Conservation (phyloP, 2,113 vertebrate genomes). For the Actenoides hombroni region DNA sequence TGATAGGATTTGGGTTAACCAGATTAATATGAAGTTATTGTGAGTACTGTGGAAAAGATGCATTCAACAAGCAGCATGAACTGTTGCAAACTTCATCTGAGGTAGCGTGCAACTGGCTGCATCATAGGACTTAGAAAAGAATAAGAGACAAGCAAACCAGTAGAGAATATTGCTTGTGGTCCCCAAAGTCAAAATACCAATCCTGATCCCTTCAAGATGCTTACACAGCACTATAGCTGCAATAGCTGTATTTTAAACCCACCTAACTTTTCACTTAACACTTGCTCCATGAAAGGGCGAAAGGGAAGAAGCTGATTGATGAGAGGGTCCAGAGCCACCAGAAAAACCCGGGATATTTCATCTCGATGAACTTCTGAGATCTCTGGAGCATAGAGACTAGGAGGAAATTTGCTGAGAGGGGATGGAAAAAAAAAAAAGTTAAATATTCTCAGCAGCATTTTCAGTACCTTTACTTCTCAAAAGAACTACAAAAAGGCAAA, state of each 20-base stretch:
- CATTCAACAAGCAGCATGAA: background rate
- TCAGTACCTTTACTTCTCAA: background rate
- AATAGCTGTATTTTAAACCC: slow-evolving; percentile 23
- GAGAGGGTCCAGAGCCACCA: slow-evolving; percentile 85
- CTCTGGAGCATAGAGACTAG: slow-evolving; percentile 77
- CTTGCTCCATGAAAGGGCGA: slow-evolving; percentile 80
- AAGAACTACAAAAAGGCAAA: background rate
- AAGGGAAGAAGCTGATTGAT: slow-evolving; percentile 83
- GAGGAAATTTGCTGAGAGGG: slow-evolving; percentile 84
- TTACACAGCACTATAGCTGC: background rate
- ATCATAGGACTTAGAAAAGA: background rate
- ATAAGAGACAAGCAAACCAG: background rate
- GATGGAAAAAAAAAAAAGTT: background rate
- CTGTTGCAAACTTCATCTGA: background rate
- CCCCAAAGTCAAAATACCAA: background rate
- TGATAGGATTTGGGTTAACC: background rate
- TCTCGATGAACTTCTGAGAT: slow-evolving; percentile 73
- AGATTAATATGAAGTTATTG: background rate
- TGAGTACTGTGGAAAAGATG: background rate
- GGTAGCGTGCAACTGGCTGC: background rate
- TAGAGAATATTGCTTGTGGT: background rate
- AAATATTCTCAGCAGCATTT: background rate
- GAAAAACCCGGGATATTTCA: slow-evolving; percentile 82
- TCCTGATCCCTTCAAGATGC: background rate
- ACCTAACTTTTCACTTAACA: slow-evolving; percentile 80